These are phyloP conservation scores for Monodelphis domestica DNA, from an alignment of 2,797 vertebrate species.

Conservation along the genomic window DNA sequence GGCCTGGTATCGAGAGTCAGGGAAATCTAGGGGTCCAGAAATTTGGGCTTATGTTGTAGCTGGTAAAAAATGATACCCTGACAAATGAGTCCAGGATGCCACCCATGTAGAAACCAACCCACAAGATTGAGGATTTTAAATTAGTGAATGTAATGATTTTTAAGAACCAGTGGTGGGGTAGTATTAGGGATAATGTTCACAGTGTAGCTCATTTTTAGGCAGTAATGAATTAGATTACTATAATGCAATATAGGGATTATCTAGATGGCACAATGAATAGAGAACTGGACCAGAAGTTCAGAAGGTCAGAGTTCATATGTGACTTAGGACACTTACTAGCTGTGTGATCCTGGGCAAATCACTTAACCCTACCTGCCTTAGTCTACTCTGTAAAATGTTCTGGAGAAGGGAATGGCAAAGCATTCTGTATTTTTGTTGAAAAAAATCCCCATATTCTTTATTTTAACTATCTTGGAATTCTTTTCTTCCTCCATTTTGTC, in stretches of 20 bases:
- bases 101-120: neutral
- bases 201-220: neutral
- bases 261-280: neutral
- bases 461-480: neutral
- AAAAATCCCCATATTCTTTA: neutral
- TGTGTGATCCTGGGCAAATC: neutral
- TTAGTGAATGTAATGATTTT: neutral
- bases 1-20: neutral
- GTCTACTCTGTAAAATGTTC: neutral
- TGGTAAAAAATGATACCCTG: neutral
- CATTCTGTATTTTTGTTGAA: neutral
- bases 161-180: neutral
- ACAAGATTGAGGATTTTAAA: neutral
- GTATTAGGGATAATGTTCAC: neutral
- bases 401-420: neutral
- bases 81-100: neutral
- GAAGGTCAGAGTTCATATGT: neutral
- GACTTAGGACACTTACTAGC: neutral
- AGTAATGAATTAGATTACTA: neutral
- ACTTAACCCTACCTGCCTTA: neutral
- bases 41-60: neutral
- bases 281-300: neutral
- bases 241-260: neutral
- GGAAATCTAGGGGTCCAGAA: neutral
- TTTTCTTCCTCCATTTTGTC: neutral